phyloP scores from a whole-genome alignment of 2,888 invertebrate species.

The Chouioia cunea region DNA sequence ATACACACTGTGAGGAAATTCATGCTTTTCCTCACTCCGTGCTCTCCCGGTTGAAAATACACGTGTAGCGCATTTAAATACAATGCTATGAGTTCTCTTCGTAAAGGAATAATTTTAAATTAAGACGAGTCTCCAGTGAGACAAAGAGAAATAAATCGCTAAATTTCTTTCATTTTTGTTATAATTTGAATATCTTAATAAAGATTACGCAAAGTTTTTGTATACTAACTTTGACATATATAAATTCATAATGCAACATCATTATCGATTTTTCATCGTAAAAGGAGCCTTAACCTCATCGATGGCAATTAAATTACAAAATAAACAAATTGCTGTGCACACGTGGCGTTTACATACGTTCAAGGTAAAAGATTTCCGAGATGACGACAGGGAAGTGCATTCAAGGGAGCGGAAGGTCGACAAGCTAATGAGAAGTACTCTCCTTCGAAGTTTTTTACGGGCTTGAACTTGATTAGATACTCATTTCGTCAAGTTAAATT shows the following conservation, averaged over 20 bases:
- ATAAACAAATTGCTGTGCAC: background rate
- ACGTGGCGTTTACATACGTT: background rate
- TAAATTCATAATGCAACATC: too few relatives aligned
- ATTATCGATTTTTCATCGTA: too few relatives aligned
- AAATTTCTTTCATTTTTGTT: too few relatives aligned
- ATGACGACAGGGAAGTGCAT: constrained; percentile 22
- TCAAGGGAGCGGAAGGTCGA: constrained; percentile 30
- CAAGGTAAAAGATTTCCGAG: constrained; percentile 8
- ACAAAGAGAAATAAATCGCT: too few relatives aligned
- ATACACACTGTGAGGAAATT: constrained; percentile 8
- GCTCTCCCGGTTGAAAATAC: constrained; percentile 12
- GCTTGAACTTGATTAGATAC: constrained; percentile 16
- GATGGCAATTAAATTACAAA: background rate
- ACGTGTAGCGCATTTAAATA: constrained; percentile 27
- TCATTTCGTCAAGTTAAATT: background rate
- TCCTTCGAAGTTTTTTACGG: constrained; percentile 5
- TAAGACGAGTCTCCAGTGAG: too few relatives aligned
- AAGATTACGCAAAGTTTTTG: too few relatives aligned
- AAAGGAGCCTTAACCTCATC: constrained; percentile 4
- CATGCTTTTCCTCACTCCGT: background rate
- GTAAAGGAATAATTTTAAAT: constrained; percentile 12
- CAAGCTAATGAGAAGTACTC: background rate
- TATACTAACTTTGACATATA: too few relatives aligned
- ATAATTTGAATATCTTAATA: too few relatives aligned
- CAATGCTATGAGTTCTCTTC: constrained; percentile 13